These are phyloP conservation scores for Lateolabrax maculatus DNA, from an alignment of 2,797 vertebrate genomes.

Conservation along the genomic window DNA sequence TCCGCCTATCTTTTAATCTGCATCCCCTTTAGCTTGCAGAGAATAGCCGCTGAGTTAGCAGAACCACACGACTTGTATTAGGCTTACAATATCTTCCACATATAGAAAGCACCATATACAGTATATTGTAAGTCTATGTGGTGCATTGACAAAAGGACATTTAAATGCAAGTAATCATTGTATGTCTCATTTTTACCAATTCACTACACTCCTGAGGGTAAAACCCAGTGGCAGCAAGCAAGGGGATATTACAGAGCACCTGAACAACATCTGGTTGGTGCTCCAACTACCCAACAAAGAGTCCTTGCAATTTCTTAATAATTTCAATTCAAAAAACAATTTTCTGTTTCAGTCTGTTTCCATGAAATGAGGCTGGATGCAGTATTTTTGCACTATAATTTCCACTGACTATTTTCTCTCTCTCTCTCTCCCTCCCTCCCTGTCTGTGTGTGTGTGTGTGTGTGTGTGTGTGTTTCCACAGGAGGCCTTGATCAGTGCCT, in stretches of 20 bases:
- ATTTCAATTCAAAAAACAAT: conserved; percentile 9
- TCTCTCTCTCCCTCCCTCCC: not conserved
- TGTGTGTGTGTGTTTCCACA: conserved; percentile 64
- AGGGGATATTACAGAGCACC: conserved; percentile 16
- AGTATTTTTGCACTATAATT: conserved; percentile 7
- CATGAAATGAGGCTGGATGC: not conserved
- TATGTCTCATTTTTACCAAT: conserved; percentile 1
- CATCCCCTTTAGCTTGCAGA: conserved; percentile 30
- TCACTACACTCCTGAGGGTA: not conserved
- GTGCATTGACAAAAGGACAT: conserved; percentile 6
- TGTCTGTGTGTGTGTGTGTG: not conserved
- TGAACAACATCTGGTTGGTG: conserved; percentile 23
- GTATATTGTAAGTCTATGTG: not conserved
- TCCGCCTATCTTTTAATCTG: conserved; percentile 68
- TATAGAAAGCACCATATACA: not conserved
- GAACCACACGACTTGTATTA: conserved; percentile 16
- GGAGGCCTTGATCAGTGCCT: conserved; percentile 95
- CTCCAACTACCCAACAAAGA: not conserved
- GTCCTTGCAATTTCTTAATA: not conserved
- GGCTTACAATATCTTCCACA: not conserved
- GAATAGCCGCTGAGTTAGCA: conserved; percentile 50
- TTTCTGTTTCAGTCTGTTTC: conserved; percentile 15
- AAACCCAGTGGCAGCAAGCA: conserved; percentile 17
- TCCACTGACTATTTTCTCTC: not conserved
- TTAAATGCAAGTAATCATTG: conserved; percentile 14